These are phyloP conservation scores for Microctonus aethiopoides DNA, from an alignment of 2,888 invertebrate genomes.

Conservation along the genomic window DNA sequence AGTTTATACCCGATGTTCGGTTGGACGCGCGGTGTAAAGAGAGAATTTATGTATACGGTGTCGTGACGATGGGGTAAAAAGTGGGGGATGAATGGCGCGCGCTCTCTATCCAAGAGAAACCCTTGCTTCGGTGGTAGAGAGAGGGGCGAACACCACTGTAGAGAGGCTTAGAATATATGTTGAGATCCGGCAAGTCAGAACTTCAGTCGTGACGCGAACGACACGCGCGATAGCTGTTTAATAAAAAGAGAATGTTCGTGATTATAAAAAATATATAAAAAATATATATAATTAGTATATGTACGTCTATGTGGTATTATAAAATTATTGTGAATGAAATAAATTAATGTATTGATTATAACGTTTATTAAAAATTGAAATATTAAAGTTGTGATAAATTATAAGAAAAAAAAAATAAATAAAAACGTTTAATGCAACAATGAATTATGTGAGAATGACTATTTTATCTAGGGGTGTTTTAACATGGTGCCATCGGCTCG, in stretches of 20 bases:
- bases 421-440: neutral
- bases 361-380: too few species aligned
- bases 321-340: neutral
- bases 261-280: too few species aligned
- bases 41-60: conserved; percentile 36
- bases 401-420: too few species aligned
- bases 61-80: conserved; percentile 19
- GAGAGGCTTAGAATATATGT: conserved; percentile 52
- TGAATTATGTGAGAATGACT: conserved; percentile 46
- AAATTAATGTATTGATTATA: neutral
- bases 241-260: neutral
- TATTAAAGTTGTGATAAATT: too few species aligned
- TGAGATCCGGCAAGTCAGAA: conserved; percentile 54
- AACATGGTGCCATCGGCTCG: conserved; percentile 44
- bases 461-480: conserved; percentile 40
- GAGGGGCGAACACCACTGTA: conserved; percentile 28
- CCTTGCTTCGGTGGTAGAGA: conserved; percentile 38
- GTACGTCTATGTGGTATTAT: too few species aligned
- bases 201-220: conserved; percentile 62
- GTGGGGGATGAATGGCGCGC: conserved; percentile 48
- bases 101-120: conserved; percentile 40
- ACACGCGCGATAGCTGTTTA: conserved; percentile 55
- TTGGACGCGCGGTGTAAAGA: conserved; percentile 29
- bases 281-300: too few species aligned
- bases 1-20: neutral